Conservation (phyloP, 2,113 vertebrate genomes). For the Otolemur garnettii region DNA sequence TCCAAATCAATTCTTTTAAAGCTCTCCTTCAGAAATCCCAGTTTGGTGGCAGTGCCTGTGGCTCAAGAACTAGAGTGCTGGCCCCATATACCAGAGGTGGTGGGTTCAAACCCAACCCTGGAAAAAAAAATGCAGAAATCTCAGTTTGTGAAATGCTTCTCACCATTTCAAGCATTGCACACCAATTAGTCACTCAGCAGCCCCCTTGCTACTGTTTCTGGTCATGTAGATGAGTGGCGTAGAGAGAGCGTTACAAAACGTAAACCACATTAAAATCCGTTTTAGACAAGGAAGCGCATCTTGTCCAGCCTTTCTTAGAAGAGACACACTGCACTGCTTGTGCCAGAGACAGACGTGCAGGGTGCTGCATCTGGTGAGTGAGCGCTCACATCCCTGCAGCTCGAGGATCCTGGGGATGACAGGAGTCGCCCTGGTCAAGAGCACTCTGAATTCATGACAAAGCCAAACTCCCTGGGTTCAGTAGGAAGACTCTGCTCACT, state of each 20-base stretch:
- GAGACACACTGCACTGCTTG: neutral
- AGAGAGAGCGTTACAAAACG: neutral
- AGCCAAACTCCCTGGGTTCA: neutral
- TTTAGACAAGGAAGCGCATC: slow-evolving; percentile 49
- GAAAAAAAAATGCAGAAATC: neutral
- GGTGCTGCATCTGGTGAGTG: neutral
- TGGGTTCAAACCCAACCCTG: too few species aligned
- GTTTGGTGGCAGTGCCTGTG: neutral
- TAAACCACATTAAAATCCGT: slow-evolving; percentile 60
- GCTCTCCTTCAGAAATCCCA: neutral
- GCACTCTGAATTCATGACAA: neutral
- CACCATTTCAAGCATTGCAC: slow-evolving; percentile 4
- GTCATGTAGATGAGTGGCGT: neutral
- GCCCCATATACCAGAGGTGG: too few species aligned
- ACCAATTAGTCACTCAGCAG: neutral
- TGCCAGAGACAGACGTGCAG: neutral
- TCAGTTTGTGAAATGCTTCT: slow-evolving; percentile 30
- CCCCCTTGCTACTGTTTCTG: neutral
- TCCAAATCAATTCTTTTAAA: neutral
- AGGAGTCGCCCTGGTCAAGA: neutral
- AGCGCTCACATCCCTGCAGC: neutral
- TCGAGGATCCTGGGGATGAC: neutral
- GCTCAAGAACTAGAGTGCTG: too few species aligned
- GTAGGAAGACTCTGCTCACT: neutral
- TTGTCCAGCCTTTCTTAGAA: slow-evolving; percentile 22